phyloP scores from a whole-genome alignment of 2,797 vertebrate genomes.

The Micropoecilia bifurca region DNA sequence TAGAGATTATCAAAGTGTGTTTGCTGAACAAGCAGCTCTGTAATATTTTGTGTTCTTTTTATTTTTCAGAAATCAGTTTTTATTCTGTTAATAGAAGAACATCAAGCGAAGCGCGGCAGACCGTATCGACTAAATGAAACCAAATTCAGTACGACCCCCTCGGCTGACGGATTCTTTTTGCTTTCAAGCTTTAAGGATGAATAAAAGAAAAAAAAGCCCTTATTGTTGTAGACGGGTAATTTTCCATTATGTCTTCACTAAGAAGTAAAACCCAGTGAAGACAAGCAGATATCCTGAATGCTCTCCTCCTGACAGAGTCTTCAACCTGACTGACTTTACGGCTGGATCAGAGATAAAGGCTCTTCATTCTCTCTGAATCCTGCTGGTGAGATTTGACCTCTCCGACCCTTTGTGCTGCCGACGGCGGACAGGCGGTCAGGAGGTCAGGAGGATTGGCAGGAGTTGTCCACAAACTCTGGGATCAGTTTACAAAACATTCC shows the following conservation, averaged over 20 bases:
- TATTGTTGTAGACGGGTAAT: not conserved
- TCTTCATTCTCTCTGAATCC: constrained; percentile 20
- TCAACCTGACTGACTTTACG: constrained; percentile 21
- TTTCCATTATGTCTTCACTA: not conserved
- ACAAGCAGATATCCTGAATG: constrained; percentile 19
- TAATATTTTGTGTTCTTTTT: not conserved
- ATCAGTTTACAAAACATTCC: constrained; percentile 2
- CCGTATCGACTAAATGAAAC: not conserved
- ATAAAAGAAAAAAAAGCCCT: not conserved
- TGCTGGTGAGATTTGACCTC: constrained; percentile 12
- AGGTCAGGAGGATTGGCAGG: constrained; percentile 1
- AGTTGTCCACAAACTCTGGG: not conserved
- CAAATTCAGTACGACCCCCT: not conserved
- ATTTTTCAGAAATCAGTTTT: not conserved
- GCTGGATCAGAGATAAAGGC: constrained; percentile 16
- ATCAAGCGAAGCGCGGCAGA: not conserved
- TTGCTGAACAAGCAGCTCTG: not conserved
- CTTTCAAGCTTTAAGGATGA: not conserved
- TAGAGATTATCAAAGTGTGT: not conserved
- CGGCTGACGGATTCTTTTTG: not conserved
- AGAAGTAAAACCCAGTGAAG: not conserved
- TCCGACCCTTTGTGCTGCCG: constrained; percentile 14
- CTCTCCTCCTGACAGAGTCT: not conserved
- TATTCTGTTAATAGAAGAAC: not conserved
- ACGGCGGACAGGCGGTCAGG: not conserved